These are phyloP conservation scores for Diploptera punctata DNA, from an alignment of 2,888 invertebrate genomes.

Conservation along the genomic window DNA sequence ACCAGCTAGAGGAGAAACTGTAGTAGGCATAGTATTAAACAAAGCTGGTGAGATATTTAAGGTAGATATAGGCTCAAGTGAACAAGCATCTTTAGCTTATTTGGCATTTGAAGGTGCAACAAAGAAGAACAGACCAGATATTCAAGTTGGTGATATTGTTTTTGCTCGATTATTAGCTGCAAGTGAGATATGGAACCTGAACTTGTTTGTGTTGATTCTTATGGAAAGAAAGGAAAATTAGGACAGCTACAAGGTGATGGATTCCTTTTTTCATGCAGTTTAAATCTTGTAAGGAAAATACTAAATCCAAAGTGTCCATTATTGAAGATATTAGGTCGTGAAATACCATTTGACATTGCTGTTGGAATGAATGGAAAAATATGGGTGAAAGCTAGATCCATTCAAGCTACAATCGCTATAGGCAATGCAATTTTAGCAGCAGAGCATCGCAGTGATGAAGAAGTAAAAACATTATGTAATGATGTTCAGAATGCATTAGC, in stretches of 20 bases:
- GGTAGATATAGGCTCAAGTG: constrained; percentile 89
- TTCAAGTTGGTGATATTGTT: constrained; percentile 83
- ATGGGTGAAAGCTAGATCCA: constrained; percentile 82
- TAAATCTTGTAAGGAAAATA: constrained; percentile 74
- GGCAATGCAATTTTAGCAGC: constrained; percentile 78
- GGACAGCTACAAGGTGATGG: constrained; percentile 75
- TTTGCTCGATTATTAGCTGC: constrained; percentile 85
- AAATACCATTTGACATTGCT: constrained; percentile 86
- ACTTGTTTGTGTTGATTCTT: constrained; percentile 88
- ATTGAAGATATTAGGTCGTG: constrained; percentile 74
- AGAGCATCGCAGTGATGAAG: constrained; percentile 66
- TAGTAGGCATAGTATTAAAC: constrained; percentile 82
- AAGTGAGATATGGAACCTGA: constrained; percentile 92
- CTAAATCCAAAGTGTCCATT: constrained; percentile 76
- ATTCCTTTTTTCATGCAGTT: constrained; percentile 76
- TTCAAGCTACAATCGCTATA: constrained; percentile 79
- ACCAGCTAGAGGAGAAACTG: constrained; percentile 82
- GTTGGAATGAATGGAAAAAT: constrained; percentile 95
- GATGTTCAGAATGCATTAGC: constrained; percentile 8
- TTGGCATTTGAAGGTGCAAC: constrained; percentile 93
- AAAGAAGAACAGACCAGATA: constrained; percentile 90
- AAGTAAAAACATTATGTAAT: constrained; percentile 63
- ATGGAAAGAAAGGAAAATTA: constrained; percentile 82
- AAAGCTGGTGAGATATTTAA: constrained; percentile 85
- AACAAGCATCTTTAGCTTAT: constrained; percentile 82